These are phyloP conservation scores for Hassar affinis DNA, from an alignment of 2,113 vertebrate species.

Conservation along the genomic window DNA sequence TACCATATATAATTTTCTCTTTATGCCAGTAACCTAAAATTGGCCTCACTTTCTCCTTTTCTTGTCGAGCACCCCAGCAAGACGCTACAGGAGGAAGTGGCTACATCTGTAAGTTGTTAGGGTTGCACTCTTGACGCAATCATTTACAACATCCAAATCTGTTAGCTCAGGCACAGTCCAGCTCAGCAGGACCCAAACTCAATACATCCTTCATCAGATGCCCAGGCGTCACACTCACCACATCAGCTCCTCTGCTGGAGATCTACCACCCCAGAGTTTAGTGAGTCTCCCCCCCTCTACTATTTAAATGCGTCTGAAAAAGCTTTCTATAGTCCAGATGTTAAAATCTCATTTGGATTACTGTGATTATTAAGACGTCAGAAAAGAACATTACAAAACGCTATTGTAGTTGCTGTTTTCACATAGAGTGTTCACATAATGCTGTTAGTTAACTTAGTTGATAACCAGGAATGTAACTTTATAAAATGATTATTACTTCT, in stretches of 20 bases:
- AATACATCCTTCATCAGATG: constrained; percentile 40
- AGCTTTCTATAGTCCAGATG: not conserved
- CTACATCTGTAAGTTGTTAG: constrained; percentile 50
- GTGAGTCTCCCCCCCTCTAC: not conserved
- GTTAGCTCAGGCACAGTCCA: constrained; percentile 32
- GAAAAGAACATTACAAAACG: not conserved
- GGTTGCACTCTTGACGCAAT: constrained; percentile 38
- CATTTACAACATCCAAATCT: constrained; percentile 40
- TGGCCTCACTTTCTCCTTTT: constrained; percentile 1
- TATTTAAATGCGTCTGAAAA: not conserved
- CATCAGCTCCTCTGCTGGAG: constrained; percentile 16
- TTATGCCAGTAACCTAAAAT: not conserved
- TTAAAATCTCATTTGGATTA: not conserved
- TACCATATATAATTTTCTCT: not conserved
- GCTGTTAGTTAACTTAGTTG: not conserved
- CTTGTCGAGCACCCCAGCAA: constrained; percentile 30
- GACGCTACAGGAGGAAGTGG: constrained; percentile 45
- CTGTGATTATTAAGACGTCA: not conserved
- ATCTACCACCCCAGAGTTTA: not conserved
- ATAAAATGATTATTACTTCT: no score
- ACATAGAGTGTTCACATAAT: not conserved
- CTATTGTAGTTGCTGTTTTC: not conserved
- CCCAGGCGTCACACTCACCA: constrained; percentile 29
- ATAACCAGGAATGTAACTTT: not conserved
- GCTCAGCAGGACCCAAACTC: constrained; percentile 27